Evolutionary conservation across 2,113 vertebrate genomes (phyloP), one percentile per base, ranked within the genome.

Genomic region (Passer domesticus): DNA sequence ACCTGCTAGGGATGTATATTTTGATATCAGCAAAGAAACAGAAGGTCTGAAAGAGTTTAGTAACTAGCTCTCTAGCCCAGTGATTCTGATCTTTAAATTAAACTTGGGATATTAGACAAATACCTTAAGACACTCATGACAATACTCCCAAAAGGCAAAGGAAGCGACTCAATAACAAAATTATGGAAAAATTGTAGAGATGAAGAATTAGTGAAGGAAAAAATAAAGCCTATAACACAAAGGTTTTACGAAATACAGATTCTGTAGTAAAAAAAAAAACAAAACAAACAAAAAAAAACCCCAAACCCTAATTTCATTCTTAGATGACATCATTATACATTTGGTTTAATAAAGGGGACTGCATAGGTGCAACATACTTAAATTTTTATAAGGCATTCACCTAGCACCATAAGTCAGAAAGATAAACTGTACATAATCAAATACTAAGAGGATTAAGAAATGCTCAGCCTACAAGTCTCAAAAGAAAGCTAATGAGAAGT

Each of bases 361-460:
- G 95, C 96, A 97, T 95, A 96, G 95, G 89, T 96, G 90, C 53
- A 58, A 96, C 53, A 89, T 86, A 94, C 30, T 92, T 82, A 58
- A 67, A 60, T 41, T 89, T 92, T 69, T 58, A 66, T 96, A 97
- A 97, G 93, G 95, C 95, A 95, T 95, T 96, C 90, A 96, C 92
- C 92, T 89, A 96, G 95, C 93, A 96, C 93, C 95, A 33, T 81
- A 95, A 93, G 86, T 93, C 88, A 95, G 67, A 68, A 85, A 94
- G 86, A 83, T 75, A 77, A 83, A 82, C 88, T 92, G 92, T 90
- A 95, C 90, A 94, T 60, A 72, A 94, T 66, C 82, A 94, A 63
- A 80, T 53, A 76, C n/a, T 53, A 79, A 90, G 70, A 94, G 37
- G 87, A 91, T 87, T 95, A 92, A 72, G 94, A 95, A 92, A 95